phyloP scores from a whole-genome alignment of 23 tunicate species.

The Oikopleura albicans region DNA sequence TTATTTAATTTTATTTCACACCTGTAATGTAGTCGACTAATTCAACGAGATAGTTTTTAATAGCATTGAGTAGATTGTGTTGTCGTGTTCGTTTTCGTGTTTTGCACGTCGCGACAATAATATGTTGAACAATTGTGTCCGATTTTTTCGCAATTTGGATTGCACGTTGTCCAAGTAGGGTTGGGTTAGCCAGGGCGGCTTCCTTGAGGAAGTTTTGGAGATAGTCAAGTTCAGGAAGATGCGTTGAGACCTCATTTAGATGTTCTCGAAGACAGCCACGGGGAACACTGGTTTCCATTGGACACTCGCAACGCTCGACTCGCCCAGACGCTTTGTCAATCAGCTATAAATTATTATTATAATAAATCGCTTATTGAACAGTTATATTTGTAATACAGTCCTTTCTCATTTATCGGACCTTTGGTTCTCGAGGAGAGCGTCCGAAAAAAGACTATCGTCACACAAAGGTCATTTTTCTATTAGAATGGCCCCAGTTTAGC shows the following conservation, averaged over 20 bases:
- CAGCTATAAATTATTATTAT: not conserved
- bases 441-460: too few species aligned
- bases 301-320: not conserved
- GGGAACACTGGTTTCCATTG: not conserved
- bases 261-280: slow-evolving; percentile 8
- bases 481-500: too few species aligned
- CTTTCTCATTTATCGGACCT: too few species aligned
- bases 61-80: not conserved
- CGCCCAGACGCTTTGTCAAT: not conserved
- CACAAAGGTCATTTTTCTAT: too few species aligned
- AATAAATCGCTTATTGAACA: too few species aligned
- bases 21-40: too few species aligned
- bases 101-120: not conserved
- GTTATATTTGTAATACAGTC: too few species aligned
- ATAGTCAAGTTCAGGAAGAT: not conserved
- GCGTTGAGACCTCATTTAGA: not conserved
- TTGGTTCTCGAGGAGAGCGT: too few species aligned
- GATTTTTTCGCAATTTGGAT: not conserved
- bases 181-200: not conserved
- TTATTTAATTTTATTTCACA: too few species aligned
- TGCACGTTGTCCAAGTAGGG: not conserved
- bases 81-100: not conserved
- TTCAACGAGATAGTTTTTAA: not conserved
- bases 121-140: not conserved
- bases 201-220: not conserved